Conservation (phyloP, 2,888 invertebrate species). For the Leucozona laternaria region DNA sequence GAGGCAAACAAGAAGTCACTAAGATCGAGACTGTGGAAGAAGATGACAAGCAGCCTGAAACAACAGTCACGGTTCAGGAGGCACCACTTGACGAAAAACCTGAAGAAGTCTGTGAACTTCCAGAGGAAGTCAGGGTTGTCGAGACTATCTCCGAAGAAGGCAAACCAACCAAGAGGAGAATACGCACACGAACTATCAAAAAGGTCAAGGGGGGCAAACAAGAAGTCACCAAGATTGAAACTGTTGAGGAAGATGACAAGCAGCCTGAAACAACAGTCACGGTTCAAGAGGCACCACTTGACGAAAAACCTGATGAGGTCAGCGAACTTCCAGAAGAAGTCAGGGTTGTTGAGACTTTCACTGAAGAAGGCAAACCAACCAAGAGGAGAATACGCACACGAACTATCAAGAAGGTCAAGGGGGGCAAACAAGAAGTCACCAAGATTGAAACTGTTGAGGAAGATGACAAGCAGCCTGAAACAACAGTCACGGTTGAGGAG, state of each 20-base stretch:
- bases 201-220: conserved; percentile 79
- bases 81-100: conserved; percentile 77
- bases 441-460: conserved; percentile 83
- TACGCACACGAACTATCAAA: conserved; percentile 80
- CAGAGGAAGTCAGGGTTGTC: conserved; percentile 81
- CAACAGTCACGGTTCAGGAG: conserved; percentile 77
- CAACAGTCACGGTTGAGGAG: conserved; percentile 79
- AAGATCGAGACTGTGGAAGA: conserved; percentile 81
- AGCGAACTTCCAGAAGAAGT: conserved; percentile 81
- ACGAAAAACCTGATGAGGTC: conserved; percentile 78
- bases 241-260: conserved; percentile 79
- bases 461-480: conserved; percentile 80
- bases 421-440: conserved; percentile 81
- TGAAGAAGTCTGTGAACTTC: conserved; percentile 72
- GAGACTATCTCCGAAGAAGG: conserved; percentile 82
- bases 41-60: conserved; percentile 79
- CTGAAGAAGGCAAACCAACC: conserved; percentile 78
- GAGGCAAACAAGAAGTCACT: conserved; percentile 79
- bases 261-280: conserved; percentile 79
- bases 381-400: conserved; percentile 79
- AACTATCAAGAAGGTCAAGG: conserved; percentile 64
- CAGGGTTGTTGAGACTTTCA: conserved; percentile 63
- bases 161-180: conserved; percentile 79
- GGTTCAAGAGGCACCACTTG: conserved; percentile 78
- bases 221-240: conserved; percentile 79